Conservation (phyloP, 2,113 vertebrate genomes). For the Copsychus sechellarum region DNA sequence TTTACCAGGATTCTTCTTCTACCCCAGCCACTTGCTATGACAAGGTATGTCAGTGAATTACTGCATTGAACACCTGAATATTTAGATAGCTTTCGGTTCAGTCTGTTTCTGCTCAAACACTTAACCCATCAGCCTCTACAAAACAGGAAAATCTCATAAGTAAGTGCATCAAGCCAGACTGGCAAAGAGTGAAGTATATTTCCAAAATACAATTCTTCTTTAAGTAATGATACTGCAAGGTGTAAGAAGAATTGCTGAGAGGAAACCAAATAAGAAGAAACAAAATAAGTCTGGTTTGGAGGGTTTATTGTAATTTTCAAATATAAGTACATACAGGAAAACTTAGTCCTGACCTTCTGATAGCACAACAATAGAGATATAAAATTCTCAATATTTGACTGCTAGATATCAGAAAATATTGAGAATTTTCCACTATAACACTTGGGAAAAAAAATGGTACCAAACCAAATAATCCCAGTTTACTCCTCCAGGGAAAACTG, state of each 20-base stretch:
- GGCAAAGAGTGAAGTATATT: not conserved
- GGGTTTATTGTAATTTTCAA: not conserved
- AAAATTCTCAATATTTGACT: not conserved
- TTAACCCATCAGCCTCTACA: not conserved
- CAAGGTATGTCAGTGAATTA: not conserved
- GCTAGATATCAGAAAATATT: not conserved
- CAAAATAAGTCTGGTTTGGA: not conserved
- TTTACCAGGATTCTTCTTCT: not conserved
- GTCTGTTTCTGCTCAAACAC: not conserved
- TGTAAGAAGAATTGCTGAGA: not conserved
- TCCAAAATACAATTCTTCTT: not conserved
- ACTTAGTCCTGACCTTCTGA: not conserved
- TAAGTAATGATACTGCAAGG: not conserved
- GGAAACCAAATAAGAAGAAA: too few species aligned
- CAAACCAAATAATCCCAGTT: not conserved
- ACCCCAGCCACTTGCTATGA: not conserved
- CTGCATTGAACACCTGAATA: not conserved
- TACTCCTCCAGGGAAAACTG: not conserved
- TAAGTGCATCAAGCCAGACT: not conserved
- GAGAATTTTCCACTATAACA: not conserved
- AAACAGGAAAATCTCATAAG: not conserved
- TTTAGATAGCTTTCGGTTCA: not conserved
- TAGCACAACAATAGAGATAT: not conserved
- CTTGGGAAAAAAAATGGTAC: not conserved
- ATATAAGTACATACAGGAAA: not conserved